A percentile compares a stretch with the other conserved stretches of the same genome.
Conservation (phyloP, 1,140 invertebrate species). For the Pomacea maculata region DNA sequence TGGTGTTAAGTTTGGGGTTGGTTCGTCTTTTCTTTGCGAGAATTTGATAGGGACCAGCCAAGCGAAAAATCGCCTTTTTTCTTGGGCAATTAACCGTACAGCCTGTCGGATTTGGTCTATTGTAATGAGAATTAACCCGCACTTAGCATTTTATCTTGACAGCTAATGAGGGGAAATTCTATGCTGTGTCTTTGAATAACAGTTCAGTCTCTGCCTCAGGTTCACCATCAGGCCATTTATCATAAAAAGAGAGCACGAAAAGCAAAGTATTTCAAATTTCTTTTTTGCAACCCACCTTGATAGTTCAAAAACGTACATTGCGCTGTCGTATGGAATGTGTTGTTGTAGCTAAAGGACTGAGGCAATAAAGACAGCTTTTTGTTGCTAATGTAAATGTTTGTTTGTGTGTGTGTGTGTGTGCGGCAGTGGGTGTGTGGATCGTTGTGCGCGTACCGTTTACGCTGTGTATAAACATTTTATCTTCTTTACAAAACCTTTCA, state of each 20-base stretch:
- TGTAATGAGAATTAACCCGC: too few relatives aligned
- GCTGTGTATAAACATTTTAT: neutral
- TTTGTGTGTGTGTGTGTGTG: slow-evolving; percentile 1
- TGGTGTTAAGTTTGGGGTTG: too few relatives aligned
- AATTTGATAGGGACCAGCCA: too few relatives aligned
- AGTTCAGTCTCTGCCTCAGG: too few relatives aligned
- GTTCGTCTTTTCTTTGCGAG: too few relatives aligned
- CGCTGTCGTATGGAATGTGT: neutral
- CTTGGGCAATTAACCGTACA: too few relatives aligned
- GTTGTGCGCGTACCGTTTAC: neutral
- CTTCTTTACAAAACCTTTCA: neutral
- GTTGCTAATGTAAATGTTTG: too few relatives aligned
- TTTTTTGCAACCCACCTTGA: neutral
- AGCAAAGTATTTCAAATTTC: neutral
- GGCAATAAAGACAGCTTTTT: neutral
- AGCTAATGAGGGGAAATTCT: too few relatives aligned
- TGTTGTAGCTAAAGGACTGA: neutral
- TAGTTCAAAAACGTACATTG: neutral
- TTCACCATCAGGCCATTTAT: neutral
- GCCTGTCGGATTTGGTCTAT: too few relatives aligned
- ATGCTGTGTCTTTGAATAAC: too few relatives aligned
- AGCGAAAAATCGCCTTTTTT: too few relatives aligned
- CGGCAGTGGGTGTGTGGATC: neutral
- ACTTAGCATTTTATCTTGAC: too few relatives aligned
- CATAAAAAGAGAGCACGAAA: neutral